Conservation (phyloP, 2,797 vertebrate genomes). For the Spinus olivaceus region DNA sequence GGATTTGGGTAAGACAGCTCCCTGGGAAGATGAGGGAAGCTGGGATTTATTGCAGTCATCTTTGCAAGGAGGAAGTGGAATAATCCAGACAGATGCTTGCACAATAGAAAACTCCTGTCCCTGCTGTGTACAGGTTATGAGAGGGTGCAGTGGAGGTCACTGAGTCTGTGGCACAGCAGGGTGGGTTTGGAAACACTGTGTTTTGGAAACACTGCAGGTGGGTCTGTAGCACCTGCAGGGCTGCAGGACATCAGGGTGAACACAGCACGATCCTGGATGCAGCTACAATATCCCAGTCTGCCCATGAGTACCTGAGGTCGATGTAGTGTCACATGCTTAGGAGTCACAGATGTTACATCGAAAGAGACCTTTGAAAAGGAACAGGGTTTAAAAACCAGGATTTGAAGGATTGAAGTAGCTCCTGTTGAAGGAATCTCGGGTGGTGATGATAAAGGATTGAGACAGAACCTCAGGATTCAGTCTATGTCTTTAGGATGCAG, state of each 20-base stretch:
- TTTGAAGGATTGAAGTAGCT: neutral
- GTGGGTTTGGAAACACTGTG: neutral
- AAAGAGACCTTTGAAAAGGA: neutral
- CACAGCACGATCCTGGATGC: neutral
- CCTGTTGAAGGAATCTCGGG: neutral
- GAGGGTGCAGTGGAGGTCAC: neutral
- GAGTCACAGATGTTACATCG: neutral
- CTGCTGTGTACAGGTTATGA: rapidly evolving
- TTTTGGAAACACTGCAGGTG: no score
- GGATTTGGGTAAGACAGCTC: neutral
- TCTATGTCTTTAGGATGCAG: neutral
- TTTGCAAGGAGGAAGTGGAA: neutral
- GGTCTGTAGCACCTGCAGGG: neutral
- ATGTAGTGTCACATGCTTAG: neutral
- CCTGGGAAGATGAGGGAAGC: neutral
- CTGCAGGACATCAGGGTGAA: neutral
- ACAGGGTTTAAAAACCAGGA: neutral
- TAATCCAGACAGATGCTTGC: neutral
- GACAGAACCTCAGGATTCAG: neutral
- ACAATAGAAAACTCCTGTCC: rapidly evolving
- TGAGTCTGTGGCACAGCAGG: neutral
- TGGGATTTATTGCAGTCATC: neutral
- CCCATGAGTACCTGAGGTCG: rapidly evolving
- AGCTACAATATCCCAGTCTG: neutral
- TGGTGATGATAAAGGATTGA: neutral